Evolutionary conservation across 2,888 invertebrate species (phyloP), one percentile per base, ranked within the genome.

Genomic region (Agrochola macilenta): DNA sequence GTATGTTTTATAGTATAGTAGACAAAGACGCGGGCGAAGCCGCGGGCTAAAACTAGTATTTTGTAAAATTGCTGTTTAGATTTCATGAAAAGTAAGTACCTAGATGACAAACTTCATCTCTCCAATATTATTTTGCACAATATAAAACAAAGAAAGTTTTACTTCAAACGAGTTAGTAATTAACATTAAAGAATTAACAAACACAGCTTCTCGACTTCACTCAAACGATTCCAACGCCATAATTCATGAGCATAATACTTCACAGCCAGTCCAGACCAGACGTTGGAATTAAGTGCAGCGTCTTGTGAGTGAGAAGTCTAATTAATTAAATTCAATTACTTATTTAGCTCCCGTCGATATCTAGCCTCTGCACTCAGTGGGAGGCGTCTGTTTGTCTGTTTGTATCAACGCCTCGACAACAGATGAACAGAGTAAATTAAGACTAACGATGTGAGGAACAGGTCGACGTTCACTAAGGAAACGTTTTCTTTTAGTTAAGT

Each of bases 271-370:
- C 73, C 76, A 74, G 69, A 76, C 70, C 84, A 78, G 85, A 72
- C 86, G 74, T 65, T 63, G 49, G 54, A 76, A 80, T 74, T 80
- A 81, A 87, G 77, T 84, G 82, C 85, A 78, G 57, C 60, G 61
- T 26, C 80, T 82, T 78, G 79, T 64, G 74, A 85, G 79, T 80
- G 87, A 89, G 84, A 85, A 86, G 79, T 76, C 70, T 87, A 90
- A 90, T 90, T 89, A 90, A 90, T 90, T 88, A 84, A 89, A 87
- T 89, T 81, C 84, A 88, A 90, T 89, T 86, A 89, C 80, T 87
- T 85, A 88, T 87, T 84, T 86, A 86, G 77, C 68, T 74, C 79
- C 75, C 79, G 81, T 83, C 81, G 78, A 78, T 87, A 82, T 80
- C 75, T 69, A 68, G 75, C 58, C 71, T 74, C 60, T 65, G 73